phyloP scores from a whole-genome alignment of 2,113 vertebrate species.

The Rhagologus leucostigma region DNA sequence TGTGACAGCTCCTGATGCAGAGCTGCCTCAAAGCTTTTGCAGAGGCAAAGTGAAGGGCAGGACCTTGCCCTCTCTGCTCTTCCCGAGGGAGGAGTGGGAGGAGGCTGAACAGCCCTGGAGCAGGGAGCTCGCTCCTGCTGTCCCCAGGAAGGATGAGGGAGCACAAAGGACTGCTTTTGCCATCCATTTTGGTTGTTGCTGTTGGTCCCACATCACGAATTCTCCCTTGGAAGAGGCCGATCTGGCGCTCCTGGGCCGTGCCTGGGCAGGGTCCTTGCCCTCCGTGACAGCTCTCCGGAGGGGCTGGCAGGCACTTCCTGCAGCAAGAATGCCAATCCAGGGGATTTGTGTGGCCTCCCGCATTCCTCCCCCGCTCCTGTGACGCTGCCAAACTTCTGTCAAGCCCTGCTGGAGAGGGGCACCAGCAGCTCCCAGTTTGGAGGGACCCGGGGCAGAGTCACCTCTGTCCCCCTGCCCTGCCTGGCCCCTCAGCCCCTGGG shows the following conservation, averaged over 20 bases:
- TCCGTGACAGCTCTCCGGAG: background rate
- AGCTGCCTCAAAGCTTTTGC: background rate
- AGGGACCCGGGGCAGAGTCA: background rate
- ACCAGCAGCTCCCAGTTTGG: background rate
- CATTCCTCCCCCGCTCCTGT: background rate
- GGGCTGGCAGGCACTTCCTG: background rate
- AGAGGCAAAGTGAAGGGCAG: background rate
- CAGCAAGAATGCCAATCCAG: background rate
- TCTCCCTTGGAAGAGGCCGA: accelerated
- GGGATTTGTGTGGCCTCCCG: background rate
- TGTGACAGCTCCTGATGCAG: background rate
- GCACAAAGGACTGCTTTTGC: background rate
- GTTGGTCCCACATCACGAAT: background rate
- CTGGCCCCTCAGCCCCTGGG: background rate
- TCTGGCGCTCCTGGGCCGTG: background rate
- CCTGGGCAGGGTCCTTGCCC: background rate
- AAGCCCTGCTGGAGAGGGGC: background rate
- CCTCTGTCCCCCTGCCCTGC: background rate
- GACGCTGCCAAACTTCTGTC: background rate
- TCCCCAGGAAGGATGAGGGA: background rate
- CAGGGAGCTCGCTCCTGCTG: background rate
- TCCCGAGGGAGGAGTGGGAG: background rate
- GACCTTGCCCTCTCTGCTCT: background rate
- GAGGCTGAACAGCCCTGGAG: background rate
- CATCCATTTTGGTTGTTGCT: background rate